phyloP scores from a whole-genome alignment of 1,140 invertebrate species.

The Arion vulgaris region DNA sequence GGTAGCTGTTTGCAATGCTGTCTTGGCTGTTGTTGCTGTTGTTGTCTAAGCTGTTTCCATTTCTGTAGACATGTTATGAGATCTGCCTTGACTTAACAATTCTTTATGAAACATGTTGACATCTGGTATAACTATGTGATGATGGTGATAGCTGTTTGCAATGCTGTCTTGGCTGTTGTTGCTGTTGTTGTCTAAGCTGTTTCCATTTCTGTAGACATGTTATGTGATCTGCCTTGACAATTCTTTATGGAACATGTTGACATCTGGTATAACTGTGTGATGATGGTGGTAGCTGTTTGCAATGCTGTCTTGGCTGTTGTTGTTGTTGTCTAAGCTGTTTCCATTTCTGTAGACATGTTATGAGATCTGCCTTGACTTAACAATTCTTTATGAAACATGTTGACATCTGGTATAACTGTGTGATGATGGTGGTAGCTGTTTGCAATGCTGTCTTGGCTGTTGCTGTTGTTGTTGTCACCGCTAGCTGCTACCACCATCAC shows the following conservation, averaged over 20 bases:
- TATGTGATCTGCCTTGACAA: no score
- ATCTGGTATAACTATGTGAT: conserved; percentile 17
- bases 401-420: conserved; percentile 24
- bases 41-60: conserved; percentile 19
- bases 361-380: not conserved
- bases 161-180: not conserved
- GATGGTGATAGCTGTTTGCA: not conserved
- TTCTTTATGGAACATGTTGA: no score
- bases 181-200: conserved; percentile 14
- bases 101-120: conserved; percentile 1
- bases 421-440: not conserved
- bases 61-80: conserved; percentile 21
- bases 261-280: not conserved
- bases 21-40: not conserved
- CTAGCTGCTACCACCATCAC: conserved; percentile 31
- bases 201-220: no score
- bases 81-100: not conserved
- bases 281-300: not conserved
- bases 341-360: conserved; percentile 21
- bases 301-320: not conserved
- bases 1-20: not conserved
- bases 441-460: not conserved
- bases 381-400: not conserved
- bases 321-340: conserved; percentile 23
- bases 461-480: conserved; percentile 8